Percentiles rank a stretch among this genome's conserved stretches.
Evolutionary conservation across 2,888 invertebrate genomes (phyloP).

Genomic region (Sepiola atlantica): DNA sequence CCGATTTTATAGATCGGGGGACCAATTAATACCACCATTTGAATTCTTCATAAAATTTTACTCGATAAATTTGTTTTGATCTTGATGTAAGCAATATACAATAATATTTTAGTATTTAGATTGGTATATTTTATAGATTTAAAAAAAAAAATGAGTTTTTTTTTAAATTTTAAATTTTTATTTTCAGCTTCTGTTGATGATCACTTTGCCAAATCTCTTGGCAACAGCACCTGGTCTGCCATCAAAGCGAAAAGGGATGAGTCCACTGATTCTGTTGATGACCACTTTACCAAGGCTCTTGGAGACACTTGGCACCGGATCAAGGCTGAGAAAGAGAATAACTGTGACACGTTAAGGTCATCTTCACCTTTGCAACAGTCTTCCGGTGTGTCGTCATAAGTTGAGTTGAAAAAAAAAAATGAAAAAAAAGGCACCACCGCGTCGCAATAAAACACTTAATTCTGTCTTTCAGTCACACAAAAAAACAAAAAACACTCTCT

Average conservation of each 20-base stretch:
- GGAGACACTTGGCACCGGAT: constrained; percentile 82
- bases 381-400: constrained; percentile 38
- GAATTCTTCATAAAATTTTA: background rate
- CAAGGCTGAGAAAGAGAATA: constrained; percentile 66
- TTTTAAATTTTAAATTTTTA: too few species aligned
- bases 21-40: background rate
- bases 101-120: too few species aligned
- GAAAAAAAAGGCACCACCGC: too few species aligned
- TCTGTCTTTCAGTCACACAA: constrained; percentile 6
- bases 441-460: background rate
- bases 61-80: background rate
- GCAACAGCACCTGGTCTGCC: constrained; percentile 83
- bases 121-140: too few species aligned
- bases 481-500: background rate
- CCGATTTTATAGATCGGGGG: too few species aligned
- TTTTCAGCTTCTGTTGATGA: constrained; percentile 84
- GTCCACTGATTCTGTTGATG: constrained; percentile 81
- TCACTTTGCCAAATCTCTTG: constrained; percentile 91
- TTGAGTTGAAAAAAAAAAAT: background rate
- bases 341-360: constrained; percentile 47
- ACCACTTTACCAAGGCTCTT: constrained; percentile 93
- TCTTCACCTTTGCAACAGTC: constrained; percentile 48
- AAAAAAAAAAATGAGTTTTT: background rate
- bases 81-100: too few species aligned
- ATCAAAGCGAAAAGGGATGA: constrained; percentile 65